Evolutionary conservation across 2,888 invertebrate species (phyloP), one percentile per base, ranked within the genome.

Genomic region (Drosophila mimica): DNA sequence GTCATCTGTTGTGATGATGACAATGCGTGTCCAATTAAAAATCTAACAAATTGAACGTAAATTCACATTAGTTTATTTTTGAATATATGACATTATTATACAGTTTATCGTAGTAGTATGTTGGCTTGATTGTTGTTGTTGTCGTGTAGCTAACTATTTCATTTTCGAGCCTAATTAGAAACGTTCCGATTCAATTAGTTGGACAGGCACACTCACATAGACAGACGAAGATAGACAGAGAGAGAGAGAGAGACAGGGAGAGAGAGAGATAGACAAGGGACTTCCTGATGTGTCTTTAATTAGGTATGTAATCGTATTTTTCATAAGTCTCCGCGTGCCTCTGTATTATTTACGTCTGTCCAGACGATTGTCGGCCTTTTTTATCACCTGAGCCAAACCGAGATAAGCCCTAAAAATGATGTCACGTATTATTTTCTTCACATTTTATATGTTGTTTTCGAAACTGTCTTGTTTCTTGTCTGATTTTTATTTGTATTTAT

Each of bases 101-200:
- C 51, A 25, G 48, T 25, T 15, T 11, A 17, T 17, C 17, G 28
- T 17, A 28, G 49, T 28, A 17, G 15, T 17, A 49, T 48, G 48
- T 8, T 25, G 30, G 28, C 49, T 28, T 49, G 30, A n/a, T 51
- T 51, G 11, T 30, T 17, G 9, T 51, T 51, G 31, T 30, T 31
- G 64, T 30, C 36, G 34, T 46, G 30, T 33, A 17, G 15, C 20
- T 43, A 57, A 58, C 70, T 43, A 57, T 69, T 52, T 46, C 31
- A 72, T 65, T 73, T 72, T 61, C 38, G 46, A 67, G 81, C 57
- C 74, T 78, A 83, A 83, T 80, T 77, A 83, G 60, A 77, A 67
- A 51, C 67, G 67, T 58, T 83, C 72, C 63, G 56, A 68, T 81
- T 74, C 74, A 80, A 80, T 80, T 80, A 78, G 73, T 58, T 62